Conservation (phyloP, 2,888 invertebrate species). For the Hoplodrina ambigua region DNA sequence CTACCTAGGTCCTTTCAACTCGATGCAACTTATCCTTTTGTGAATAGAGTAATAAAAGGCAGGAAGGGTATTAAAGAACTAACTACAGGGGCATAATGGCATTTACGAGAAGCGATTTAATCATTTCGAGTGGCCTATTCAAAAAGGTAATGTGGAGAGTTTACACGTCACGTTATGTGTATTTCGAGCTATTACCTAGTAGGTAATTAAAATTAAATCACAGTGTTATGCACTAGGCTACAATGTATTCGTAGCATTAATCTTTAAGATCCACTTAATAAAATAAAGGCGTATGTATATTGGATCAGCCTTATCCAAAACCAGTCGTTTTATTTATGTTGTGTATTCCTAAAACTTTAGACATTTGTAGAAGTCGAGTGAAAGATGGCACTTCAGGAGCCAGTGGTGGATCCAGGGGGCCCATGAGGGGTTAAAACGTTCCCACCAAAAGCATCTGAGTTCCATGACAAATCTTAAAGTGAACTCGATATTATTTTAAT, state of each 20-base stretch:
- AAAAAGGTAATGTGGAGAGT: not conserved
- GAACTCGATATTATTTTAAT: too few species aligned
- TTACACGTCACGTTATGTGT: not conserved
- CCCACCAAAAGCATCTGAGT: too few species aligned
- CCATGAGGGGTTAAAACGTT: too few species aligned
- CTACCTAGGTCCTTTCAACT: not conserved
- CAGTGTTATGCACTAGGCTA: not conserved
- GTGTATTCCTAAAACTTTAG: not conserved
- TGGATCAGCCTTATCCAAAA: constrained; percentile 4
- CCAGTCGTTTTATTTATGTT: constrained; percentile 17
- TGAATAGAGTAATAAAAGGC: constrained; percentile 6
- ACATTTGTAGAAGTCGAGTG: too few species aligned
- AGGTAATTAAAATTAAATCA: too few species aligned
- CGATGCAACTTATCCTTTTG: constrained; percentile 21
- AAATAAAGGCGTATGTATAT: constrained; percentile 25
- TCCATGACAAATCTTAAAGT: too few species aligned
- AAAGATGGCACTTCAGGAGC: too few species aligned
- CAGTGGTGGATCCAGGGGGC: too few species aligned
- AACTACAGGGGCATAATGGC: constrained; percentile 8
- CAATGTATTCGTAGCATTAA: constrained; percentile 29
- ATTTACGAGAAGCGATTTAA: constrained; percentile 15
- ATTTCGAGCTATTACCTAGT: too few species aligned
- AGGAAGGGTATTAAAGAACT: constrained; percentile 7
- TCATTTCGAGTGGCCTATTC: not conserved
- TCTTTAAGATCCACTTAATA: not conserved